Conservation (phyloP, 2,113 vertebrate species). For the Cyphomyrus discorhynchus region DNA sequence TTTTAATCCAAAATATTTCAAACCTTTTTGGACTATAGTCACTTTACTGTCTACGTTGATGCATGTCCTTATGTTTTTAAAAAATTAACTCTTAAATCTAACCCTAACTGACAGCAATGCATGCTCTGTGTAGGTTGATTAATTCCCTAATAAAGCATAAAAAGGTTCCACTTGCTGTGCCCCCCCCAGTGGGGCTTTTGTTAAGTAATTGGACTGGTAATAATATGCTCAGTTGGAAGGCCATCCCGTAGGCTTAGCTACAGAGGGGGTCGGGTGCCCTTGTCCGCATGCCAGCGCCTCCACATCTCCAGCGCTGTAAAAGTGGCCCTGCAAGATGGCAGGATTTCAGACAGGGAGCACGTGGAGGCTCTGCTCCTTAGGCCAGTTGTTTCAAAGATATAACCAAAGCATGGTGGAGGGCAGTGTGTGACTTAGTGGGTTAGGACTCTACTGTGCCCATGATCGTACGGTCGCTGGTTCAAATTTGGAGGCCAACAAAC, state of each 20-base stretch:
- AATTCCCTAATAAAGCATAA: not conserved
- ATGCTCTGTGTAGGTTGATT: not conserved
- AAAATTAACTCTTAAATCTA: not conserved
- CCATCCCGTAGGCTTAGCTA: not conserved
- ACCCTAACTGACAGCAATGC: not conserved
- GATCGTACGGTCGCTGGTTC: not conserved
- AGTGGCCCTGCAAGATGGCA: not conserved
- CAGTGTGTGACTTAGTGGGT: not conserved
- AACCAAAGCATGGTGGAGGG: not conserved
- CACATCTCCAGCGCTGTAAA: not conserved
- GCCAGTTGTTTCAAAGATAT: too few species aligned
- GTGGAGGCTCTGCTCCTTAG: not conserved
- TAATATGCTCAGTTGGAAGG: not conserved
- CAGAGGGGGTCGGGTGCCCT: not conserved
- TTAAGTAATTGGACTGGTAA: conserved; percentile 1
- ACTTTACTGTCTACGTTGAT: not conserved
- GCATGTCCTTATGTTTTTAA: not conserved
- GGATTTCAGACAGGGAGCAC: not conserved
- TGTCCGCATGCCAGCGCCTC: not conserved
- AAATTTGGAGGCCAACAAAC: not conserved
- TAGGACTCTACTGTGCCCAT: not conserved
- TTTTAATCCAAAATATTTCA: not conserved
- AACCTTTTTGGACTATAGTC: not conserved
- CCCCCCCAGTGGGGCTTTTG: not conserved
- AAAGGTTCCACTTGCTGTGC: not conserved